Conservation (phyloP, 2,888 invertebrate genomes). For the Ferdinandea cuprea region DNA sequence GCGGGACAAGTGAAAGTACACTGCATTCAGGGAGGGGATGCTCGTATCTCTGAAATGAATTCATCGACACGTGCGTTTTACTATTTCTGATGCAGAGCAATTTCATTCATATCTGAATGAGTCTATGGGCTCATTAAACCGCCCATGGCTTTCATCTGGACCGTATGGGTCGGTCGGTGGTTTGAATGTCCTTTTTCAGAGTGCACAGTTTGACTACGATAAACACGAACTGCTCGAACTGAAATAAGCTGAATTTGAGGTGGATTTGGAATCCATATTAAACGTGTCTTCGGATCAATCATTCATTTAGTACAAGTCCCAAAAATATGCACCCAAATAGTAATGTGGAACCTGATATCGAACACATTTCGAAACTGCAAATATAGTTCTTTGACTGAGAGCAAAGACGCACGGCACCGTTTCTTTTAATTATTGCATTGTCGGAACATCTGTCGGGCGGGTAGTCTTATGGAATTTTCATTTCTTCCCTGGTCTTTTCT, state of each 20-base stretch:
- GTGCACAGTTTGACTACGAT: neutral
- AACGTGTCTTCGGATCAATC: neutral
- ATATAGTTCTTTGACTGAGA: conserved; percentile 10
- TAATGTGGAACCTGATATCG: conserved; percentile 60
- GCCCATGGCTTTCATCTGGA: conserved; percentile 5
- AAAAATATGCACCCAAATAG: conserved; percentile 12
- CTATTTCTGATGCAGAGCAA: conserved; percentile 14
- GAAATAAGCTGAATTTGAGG: neutral
- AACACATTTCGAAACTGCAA: conserved; percentile 38
- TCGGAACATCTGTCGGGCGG: conserved; percentile 58
- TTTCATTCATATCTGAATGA: neutral
- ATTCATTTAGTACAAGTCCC: conserved; percentile 6
- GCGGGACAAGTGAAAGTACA: conserved; percentile 60
- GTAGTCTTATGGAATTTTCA: conserved; percentile 44
- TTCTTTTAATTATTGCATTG: conserved; percentile 51
- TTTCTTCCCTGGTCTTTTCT: conserved; percentile 25
- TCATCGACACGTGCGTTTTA: conserved; percentile 60
- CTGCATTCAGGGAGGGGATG: conserved; percentile 19
- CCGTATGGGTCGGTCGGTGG: too few relatives aligned
- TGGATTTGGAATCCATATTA: conserved; percentile 5
- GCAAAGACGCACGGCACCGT: conserved; percentile 38
- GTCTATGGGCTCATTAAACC: neutral
- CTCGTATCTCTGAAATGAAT: conserved; percentile 41
- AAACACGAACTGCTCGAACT: neutral
- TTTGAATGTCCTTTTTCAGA: neutral